Conservation (phyloP, 2,797 vertebrate species). For the Lutjanus argentimaculatus region DNA sequence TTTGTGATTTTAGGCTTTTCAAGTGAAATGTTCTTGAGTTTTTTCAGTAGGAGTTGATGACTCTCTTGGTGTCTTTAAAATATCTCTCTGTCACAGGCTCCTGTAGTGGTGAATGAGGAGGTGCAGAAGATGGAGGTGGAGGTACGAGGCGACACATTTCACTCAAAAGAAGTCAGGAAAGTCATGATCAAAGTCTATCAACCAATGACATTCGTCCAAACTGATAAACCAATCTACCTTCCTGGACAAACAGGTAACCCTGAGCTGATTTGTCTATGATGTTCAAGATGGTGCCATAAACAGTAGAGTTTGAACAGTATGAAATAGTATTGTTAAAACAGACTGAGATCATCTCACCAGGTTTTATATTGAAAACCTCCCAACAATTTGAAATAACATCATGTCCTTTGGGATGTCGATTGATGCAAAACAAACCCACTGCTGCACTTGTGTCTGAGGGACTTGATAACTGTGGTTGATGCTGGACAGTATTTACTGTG, state of each 20-base stretch:
- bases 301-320: too few species aligned
- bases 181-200: slow-evolving; percentile 80
- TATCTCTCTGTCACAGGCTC: slow-evolving; percentile 64
- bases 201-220: slow-evolving; percentile 88
- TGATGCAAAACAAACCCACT: too few species aligned
- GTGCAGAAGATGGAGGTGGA: slow-evolving; percentile 69
- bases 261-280: not conserved
- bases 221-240: slow-evolving; percentile 93
- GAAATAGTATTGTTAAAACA: too few species aligned
- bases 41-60: not conserved
- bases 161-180: slow-evolving; percentile 81
- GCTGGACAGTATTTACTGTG: too few species aligned
- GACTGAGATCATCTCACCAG: too few species aligned
- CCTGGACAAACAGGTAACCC: slow-evolving; percentile 86
- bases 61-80: not conserved
- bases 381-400: too few species aligned
- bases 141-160: slow-evolving; percentile 82
- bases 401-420: too few species aligned
- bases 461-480: too few species aligned
- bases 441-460: too few species aligned
- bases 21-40: slow-evolving; percentile 45
- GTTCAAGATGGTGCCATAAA: not conserved
- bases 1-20: not conserved
- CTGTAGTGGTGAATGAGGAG: slow-evolving; percentile 34
- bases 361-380: too few species aligned